Evolutionary conservation across 2,888 invertebrate genomes (phyloP).

Genomic region (Pimpla rufipes): DNA sequence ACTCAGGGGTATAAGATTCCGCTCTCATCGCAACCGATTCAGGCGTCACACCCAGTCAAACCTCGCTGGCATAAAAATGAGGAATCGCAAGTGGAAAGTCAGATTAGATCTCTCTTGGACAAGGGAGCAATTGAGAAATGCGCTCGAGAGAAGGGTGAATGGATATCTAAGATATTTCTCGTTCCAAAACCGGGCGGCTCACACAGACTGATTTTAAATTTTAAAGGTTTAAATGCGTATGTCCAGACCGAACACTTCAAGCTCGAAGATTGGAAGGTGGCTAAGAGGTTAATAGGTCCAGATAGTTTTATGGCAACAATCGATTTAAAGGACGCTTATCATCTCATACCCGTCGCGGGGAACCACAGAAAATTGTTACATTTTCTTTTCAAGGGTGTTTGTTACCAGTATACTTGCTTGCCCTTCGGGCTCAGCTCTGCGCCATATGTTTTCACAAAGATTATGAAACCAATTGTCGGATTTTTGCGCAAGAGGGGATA

Average conservation of each 20-base stretch:
- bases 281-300: conserved; percentile 7
- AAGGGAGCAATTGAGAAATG: conserved; percentile 48
- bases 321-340: conserved; percentile 59
- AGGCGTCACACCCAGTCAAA: background rate
- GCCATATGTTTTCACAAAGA: conserved; percentile 74
- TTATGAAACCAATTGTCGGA: conserved; percentile 65
- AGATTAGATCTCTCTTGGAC: conserved; percentile 29
- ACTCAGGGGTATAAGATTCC: conserved; percentile 18
- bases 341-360: conserved; percentile 60
- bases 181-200: conserved; percentile 38
- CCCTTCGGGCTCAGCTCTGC: conserved; percentile 74
- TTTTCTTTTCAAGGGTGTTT: conserved; percentile 63
- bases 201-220: conserved; percentile 41
- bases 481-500: conserved; percentile 26
- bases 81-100: background rate
- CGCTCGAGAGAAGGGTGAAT: conserved; percentile 17
- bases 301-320: conserved; percentile 44
- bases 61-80: background rate
- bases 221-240: conserved; percentile 22
- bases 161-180: conserved; percentile 47
- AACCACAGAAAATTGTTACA: conserved; percentile 71
- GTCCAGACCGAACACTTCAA: conserved; percentile 42
- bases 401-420: conserved; percentile 72
- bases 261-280: conserved; percentile 34
- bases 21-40: conserved; percentile 2